Conservation (phyloP, 2,888 invertebrate genomes). For the Drosophila quasianomalipes region DNA sequence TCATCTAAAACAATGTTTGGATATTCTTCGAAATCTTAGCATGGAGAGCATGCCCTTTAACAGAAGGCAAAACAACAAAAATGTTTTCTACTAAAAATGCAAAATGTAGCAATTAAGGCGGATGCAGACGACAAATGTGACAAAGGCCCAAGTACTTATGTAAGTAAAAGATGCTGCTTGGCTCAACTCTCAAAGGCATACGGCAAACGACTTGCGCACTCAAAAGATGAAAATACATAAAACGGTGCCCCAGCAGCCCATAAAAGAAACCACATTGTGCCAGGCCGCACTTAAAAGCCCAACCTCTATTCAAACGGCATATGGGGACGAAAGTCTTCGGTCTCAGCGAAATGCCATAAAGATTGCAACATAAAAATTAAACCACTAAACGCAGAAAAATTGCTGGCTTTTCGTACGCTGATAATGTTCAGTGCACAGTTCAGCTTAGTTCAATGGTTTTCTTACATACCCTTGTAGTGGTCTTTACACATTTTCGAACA, state of each 20-base stretch:
- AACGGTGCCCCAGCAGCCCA: constrained; percentile 68
- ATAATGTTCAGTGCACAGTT: constrained; percentile 38
- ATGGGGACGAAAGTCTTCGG: constrained; percentile 35
- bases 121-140: constrained; percentile 58
- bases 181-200: constrained; percentile 39
- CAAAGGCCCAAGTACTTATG: constrained; percentile 44
- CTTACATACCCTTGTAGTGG: neutral
- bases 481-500: neutral
- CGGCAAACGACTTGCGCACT: constrained; percentile 63
- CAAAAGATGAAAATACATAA: constrained; percentile 77
- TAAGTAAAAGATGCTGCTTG: constrained; percentile 54
- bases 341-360: constrained; percentile 62
- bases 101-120: constrained; percentile 70
- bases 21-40: neutral
- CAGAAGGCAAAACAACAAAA: constrained; percentile 30
- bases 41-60: constrained; percentile 20
- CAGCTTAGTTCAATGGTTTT: constrained; percentile 15
- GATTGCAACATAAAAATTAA: constrained; percentile 76
- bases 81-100: constrained; percentile 37
- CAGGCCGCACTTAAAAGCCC: constrained; percentile 62
- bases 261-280: constrained; percentile 79
- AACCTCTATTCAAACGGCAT: constrained; percentile 30
- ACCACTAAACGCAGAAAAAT: constrained; percentile 76
- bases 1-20: neutral
- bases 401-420: constrained; percentile 45